Conservation (phyloP, 2,113 vertebrate genomes). For the Sialia sialis region DNA sequence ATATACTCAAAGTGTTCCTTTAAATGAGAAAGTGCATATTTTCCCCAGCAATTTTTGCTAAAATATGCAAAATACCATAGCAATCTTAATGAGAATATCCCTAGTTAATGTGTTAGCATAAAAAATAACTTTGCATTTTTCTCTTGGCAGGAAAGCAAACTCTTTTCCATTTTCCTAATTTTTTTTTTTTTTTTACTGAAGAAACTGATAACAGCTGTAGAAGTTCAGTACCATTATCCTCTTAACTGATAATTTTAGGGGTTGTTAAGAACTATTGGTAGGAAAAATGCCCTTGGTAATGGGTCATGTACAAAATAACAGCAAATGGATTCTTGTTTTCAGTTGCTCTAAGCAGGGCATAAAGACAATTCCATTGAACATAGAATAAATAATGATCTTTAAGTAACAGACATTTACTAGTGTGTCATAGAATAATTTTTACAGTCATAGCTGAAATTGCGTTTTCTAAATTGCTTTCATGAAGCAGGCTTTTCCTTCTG, state of each 20-base stretch:
- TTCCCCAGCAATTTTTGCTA: not conserved
- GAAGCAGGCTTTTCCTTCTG: slow-evolving; percentile 3
- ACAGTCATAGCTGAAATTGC: not conserved
- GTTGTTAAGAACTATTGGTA: not conserved
- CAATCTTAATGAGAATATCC: not conserved
- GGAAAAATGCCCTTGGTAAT: not conserved
- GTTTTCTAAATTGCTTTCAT: slow-evolving; percentile 21
- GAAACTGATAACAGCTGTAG: not conserved
- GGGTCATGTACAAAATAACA: not conserved
- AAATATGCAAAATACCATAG: not conserved
- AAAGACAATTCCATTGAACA: not conserved
- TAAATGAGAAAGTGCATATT: not conserved
- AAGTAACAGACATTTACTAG: slow-evolving; percentile 18
- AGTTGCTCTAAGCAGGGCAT: not conserved
- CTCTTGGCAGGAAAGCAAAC: not conserved
- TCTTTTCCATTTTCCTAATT: not conserved
- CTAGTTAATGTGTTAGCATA: not conserved
- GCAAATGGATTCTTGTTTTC: not conserved
- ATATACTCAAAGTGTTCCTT: not conserved
- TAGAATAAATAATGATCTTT: not conserved
- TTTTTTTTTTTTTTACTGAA: not conserved
- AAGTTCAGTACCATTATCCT: not conserved
- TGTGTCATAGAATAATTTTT: not conserved
- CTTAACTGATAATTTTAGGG: not conserved
- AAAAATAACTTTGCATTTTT: not conserved